These are phyloP conservation scores for Antennarius maculatus DNA, from an alignment of 2,797 vertebrate species.

Conservation along the genomic window DNA sequence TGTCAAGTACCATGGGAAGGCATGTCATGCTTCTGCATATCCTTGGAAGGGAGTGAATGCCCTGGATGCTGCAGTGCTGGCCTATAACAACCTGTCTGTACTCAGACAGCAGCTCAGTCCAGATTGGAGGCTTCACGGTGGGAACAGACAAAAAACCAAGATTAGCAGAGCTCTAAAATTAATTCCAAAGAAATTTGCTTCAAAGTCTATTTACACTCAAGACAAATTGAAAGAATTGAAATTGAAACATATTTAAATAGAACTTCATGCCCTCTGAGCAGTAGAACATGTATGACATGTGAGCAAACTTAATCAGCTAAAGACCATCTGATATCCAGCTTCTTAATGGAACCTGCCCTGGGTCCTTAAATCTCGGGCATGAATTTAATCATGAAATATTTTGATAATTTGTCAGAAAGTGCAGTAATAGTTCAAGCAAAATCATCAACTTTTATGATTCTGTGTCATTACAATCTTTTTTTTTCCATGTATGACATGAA, in stretches of 20 bases:
- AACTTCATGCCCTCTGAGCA: neutral
- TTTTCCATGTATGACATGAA: too few relatives aligned
- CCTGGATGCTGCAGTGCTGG: constrained; percentile 91
- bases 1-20: constrained; percentile 90
- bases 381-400: too few relatives aligned
- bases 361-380: too few relatives aligned
- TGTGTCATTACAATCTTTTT: too few relatives aligned
- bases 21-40: constrained; percentile 89
- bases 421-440: too few relatives aligned
- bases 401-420: too few relatives aligned
- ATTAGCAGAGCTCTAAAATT: neutral
- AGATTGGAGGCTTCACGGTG: constrained; percentile 89
- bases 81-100: constrained; percentile 90
- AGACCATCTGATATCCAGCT: neutral
- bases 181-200: neutral
- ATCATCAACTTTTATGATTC: too few relatives aligned
- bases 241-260: neutral
- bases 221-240: too few relatives aligned
- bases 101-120: constrained; percentile 93
- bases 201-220: neutral
- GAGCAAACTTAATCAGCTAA: too few relatives aligned
- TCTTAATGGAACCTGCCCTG: too few relatives aligned
- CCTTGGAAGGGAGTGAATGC: constrained; percentile 93
- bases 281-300: neutral
- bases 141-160: constrained; percentile 5